These are phyloP conservation scores for Orthosia gothica DNA, from an alignment of 2,888 invertebrate genomes.

Conservation along the genomic window DNA sequence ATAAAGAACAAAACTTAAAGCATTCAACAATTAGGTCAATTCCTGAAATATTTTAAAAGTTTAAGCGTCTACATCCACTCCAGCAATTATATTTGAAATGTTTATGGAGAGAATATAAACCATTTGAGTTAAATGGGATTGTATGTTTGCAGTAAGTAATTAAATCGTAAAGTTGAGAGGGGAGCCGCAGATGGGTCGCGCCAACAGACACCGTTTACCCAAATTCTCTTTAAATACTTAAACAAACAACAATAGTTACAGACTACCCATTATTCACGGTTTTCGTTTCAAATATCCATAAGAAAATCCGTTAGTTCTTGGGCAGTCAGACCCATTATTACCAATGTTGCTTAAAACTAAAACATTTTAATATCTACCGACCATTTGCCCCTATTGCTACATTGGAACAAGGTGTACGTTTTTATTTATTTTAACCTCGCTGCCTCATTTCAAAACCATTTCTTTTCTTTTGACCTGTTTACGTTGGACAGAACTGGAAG, in stretches of 20 bases:
- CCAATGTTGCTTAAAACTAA: too few species aligned
- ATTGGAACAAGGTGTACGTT: background rate
- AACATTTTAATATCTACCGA: too few species aligned
- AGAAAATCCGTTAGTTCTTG: background rate
- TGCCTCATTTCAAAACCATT: background rate
- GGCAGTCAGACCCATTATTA: background rate
- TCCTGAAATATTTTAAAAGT: slow-evolving; percentile 31
- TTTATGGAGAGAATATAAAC: slow-evolving; percentile 61
- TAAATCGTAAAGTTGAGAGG: slow-evolving; percentile 64
- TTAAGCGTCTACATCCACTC: slow-evolving; percentile 27
- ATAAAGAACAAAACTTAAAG: background rate
- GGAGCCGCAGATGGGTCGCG: slow-evolving; percentile 57
- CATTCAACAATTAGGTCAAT: background rate
- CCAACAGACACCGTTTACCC: slow-evolving; percentile 41
- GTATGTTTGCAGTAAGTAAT: slow-evolving; percentile 66
- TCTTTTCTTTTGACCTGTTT: too few species aligned
- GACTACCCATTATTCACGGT: background rate
- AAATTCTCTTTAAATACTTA: slow-evolving; percentile 52
- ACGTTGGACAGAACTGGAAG: too few species aligned
- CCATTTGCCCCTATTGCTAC: background rate
- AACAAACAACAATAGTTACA: slow-evolving; percentile 41
- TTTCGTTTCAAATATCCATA: slow-evolving; percentile 1
- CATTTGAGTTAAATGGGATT: slow-evolving; percentile 62
- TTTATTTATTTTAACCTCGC: background rate
- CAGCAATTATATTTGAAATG: slow-evolving; percentile 54